phyloP scores from a whole-genome alignment of 2,888 invertebrate species.

The Trichopoda pennipes region DNA sequence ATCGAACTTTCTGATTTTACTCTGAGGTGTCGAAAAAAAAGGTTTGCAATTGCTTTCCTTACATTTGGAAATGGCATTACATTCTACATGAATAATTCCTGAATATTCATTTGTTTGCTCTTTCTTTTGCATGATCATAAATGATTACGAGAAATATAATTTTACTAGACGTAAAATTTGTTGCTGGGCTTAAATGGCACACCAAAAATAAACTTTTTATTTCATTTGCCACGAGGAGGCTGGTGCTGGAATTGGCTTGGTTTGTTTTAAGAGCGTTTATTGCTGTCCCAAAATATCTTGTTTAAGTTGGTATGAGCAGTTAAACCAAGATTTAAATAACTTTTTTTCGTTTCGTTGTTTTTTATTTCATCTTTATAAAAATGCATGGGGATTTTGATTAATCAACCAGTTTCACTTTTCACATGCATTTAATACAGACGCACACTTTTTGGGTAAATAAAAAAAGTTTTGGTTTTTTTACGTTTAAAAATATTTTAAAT shows the following conservation, averaged over 20 bases:
- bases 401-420: slow-evolving; percentile 67
- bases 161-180: not conserved
- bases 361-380: slow-evolving; percentile 22
- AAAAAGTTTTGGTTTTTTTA: not conserved
- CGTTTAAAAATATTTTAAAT: slow-evolving; percentile 24
- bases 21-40: too few relatives aligned
- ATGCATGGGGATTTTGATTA: slow-evolving; percentile 36
- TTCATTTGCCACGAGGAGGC: slow-evolving; percentile 60
- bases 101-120: too few relatives aligned
- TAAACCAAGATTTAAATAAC: slow-evolving; percentile 64
- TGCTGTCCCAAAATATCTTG: slow-evolving; percentile 54
- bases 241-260: slow-evolving; percentile 32
- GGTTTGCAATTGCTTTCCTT: too few relatives aligned
- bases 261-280: slow-evolving; percentile 41
- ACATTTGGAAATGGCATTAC: too few relatives aligned
- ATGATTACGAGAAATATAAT: too few relatives aligned
- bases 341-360: slow-evolving; percentile 18
- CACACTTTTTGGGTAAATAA: slow-evolving; percentile 27
- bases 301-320: slow-evolving; percentile 63
- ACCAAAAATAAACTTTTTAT: slow-evolving; percentile 63
- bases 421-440: slow-evolving; percentile 47
- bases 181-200: slow-evolving; percentile 44
- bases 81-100: too few relatives aligned
- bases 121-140: too few relatives aligned
- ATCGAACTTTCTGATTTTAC: too few relatives aligned